Conservation (phyloP, 2,888 invertebrate genomes). For the Phortica magna region DNA sequence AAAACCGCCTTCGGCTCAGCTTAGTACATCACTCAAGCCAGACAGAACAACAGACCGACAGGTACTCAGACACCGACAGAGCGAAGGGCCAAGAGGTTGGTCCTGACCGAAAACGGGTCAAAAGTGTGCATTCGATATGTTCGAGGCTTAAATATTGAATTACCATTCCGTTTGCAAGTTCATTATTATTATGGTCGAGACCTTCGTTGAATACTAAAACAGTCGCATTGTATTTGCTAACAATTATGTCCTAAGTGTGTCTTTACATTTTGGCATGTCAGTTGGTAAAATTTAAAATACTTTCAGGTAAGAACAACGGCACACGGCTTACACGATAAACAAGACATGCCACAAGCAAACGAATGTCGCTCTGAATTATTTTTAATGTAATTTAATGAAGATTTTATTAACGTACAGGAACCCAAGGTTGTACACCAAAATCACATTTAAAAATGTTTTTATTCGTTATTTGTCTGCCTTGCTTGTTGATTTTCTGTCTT, state of each 20-base stretch:
- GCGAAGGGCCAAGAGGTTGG: no score
- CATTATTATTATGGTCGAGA: neutral
- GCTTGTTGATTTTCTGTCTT: neutral
- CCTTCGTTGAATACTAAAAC: conserved; percentile 16
- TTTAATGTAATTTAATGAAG: conserved; percentile 15
- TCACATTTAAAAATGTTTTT: conserved; percentile 25
- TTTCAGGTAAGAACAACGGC: neutral
- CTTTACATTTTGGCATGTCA: neutral
- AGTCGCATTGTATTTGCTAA: conserved; percentile 1
- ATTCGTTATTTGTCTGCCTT: conserved; percentile 1
- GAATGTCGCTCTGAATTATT: neutral
- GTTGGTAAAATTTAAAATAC: neutral
- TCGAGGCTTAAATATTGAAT: neutral
- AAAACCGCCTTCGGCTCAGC: no score
- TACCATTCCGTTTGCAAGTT: neutral
- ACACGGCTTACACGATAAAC: neutral
- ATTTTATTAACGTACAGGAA: conserved; percentile 28
- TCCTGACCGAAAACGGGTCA: neutral
- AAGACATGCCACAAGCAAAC: neutral
- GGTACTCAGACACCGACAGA: no score
- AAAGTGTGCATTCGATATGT: neutral
- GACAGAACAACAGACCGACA: no score
- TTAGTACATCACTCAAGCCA: no score
- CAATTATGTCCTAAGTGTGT: neutral
- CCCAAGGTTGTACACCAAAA: conserved; percentile 10